Evolutionary conservation across 2,113 vertebrate species (phyloP), one percentile per base, ranked within the genome.

Genomic region (Nibea albiflora): DNA sequence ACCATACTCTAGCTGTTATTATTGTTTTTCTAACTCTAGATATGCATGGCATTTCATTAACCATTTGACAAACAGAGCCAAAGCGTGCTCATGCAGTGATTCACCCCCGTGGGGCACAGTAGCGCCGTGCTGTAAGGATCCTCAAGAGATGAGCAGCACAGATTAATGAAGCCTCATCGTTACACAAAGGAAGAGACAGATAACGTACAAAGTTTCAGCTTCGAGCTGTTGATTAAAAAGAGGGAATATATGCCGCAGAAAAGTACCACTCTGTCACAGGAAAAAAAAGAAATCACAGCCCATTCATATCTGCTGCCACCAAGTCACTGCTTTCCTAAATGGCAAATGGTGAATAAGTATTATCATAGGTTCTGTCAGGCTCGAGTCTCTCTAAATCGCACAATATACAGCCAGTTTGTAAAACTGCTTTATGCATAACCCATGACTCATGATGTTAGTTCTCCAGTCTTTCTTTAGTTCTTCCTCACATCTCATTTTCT

Each of bases 261-360:
- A 46, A 74, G 60, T 42, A 73, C 56, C 62, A 53, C 53, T 65
- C 50, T 49, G 19, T 42, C 49, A 42, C 7, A 53, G 68, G 56
- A 62, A 67, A 67, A 67, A 67, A 71, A 74, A 70, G 15, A 63
- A 88, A 89, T 85, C 84, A 85, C 5, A 49, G 73, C 56, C 73
- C 20, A 61, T 90, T 76, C 28, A 84, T 72, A 75, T 80, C 10
- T 14, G 35, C 47, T 70, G 66, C 65, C 47, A 69, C 22, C 69
- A 77, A 67, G 53, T 24, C 57, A 42, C 53, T 42, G 11, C 63
- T 50, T 54, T 72, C 47, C 42, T 78, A 16, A 53, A 68, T 20
- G 8, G 19, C 4, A 57, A 20, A 64, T 46, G 19, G 19, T 50
- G 24, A 68, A 76, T 39, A 39, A 67, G 39, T 54, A 68, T 20